A percentile compares a stretch with the other conserved stretches of the same genome.
Evolutionary conservation across 2,888 invertebrate genomes (phyloP).

Genomic region (Eristalis tenax): DNA sequence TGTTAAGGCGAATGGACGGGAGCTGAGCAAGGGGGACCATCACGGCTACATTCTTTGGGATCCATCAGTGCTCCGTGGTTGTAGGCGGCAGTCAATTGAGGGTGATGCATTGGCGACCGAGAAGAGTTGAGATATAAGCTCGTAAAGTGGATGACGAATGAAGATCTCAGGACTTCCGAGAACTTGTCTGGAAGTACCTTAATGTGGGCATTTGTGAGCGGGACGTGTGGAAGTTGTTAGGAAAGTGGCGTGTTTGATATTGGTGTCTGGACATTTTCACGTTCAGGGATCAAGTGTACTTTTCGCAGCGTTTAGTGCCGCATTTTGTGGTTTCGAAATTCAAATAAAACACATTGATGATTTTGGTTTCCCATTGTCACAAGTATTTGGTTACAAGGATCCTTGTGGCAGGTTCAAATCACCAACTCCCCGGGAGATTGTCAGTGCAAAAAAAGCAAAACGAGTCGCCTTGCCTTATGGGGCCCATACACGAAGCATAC

Average conservation of each 20-base stretch:
- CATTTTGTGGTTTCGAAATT: too few species aligned
- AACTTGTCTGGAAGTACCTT: neutral
- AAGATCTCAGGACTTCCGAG: neutral
- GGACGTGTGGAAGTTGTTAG: neutral
- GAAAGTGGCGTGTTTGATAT: neutral
- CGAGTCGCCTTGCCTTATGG: too few species aligned
- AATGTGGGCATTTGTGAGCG: neutral
- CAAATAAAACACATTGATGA: too few species aligned
- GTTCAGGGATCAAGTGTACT: too few species aligned
- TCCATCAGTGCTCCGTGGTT: neutral
- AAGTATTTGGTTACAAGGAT: too few species aligned
- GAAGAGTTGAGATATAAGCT: neutral
- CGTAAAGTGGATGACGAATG: neutral
- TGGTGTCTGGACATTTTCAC: too few species aligned
- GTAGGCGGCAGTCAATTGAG: neutral
- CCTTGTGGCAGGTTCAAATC: too few species aligned
- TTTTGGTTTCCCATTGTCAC: too few species aligned
- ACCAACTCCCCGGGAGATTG: too few species aligned
- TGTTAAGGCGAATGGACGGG: neutral
- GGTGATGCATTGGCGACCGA: neutral
- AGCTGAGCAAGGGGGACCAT: neutral
- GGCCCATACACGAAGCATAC: too few species aligned
- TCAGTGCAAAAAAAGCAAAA: too few species aligned
- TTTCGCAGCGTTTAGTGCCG: too few species aligned
- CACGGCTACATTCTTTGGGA: neutral